Percentiles rank a stretch among this genome's conserved stretches.
Conservation (phyloP, 2,797 vertebrate species). For the Graptemys geographica region DNA sequence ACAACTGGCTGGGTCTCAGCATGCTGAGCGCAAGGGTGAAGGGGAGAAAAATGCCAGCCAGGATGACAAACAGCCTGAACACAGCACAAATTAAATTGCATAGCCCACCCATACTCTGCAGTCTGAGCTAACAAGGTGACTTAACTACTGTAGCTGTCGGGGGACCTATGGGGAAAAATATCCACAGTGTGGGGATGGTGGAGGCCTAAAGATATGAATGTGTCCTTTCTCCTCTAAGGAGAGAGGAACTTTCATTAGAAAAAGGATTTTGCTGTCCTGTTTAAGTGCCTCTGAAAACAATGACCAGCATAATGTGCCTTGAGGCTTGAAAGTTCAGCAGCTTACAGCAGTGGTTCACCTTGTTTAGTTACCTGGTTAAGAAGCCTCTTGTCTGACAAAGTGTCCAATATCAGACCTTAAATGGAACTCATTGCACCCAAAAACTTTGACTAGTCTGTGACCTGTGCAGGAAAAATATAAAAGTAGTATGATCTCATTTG, state of each 20-base stretch:
- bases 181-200: background rate
- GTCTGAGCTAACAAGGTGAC: constrained; percentile 45
- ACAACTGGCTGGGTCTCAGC: constrained; percentile 81
- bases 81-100: constrained; percentile 37
- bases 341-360: constrained; percentile 28
- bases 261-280: background rate
- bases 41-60: constrained; percentile 61
- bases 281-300: background rate
- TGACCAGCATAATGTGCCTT: background rate
- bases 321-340: constrained; percentile 12
- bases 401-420: background rate
- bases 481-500: background rate
- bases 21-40: constrained; percentile 70
- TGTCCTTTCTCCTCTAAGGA: background rate
- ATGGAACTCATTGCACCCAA: background rate
- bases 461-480: background rate
- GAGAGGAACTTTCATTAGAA: background rate
- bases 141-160: constrained; percentile 29
- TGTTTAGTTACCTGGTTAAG: constrained; percentile 22
- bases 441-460: background rate
- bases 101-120: background rate
- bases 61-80: constrained; percentile 68
- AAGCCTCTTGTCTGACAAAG: constrained; percentile 22
- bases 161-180: constrained; percentile 1
- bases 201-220: background rate